Percentiles rank a stretch among this genome's conserved stretches.
phyloP scores from a whole-genome alignment of 1,140 invertebrate species.

The Formica selysi region DNA sequence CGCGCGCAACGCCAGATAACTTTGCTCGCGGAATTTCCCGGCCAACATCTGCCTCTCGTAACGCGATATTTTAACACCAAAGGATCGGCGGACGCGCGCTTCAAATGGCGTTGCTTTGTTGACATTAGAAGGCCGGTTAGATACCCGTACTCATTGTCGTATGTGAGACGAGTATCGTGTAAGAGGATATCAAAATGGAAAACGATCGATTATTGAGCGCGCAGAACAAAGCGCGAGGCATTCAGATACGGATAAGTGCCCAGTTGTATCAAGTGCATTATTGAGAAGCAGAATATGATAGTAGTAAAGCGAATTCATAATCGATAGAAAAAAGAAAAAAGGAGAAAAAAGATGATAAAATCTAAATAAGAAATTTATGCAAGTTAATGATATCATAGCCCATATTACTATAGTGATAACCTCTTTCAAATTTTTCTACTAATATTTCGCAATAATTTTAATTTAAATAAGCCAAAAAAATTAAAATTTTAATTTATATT shows the following conservation, averaged over 20 bases:
- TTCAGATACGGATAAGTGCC: conserved; percentile 54
- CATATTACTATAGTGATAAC: neutral
- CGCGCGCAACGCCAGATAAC: conserved; percentile 20
- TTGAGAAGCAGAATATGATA: conserved; percentile 45
- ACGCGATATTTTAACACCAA: conserved; percentile 64
- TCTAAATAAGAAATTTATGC: neutral
- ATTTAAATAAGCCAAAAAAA: too few relatives aligned
- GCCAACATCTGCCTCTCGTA: conserved; percentile 51
- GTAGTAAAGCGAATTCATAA: conserved; percentile 62
- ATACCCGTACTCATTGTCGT: conserved; percentile 37
- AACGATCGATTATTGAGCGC: conserved; percentile 62
- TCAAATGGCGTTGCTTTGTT: conserved; percentile 47
- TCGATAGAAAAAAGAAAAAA: conserved; percentile 63
- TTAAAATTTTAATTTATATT: neutral
- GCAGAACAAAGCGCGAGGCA: conserved; percentile 27
- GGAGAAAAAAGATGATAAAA: conserved; percentile 39
- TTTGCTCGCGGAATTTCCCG: conserved; percentile 47
- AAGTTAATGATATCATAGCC: conserved; percentile 18
- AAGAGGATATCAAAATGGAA: conserved; percentile 71
- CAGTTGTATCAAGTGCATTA: conserved; percentile 68
- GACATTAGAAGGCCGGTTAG: conserved; percentile 36
- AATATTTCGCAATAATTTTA: neutral
- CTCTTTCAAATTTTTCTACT: too few relatives aligned
- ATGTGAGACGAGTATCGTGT: conserved; percentile 14
- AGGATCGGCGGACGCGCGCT: conserved; percentile 7